Evolutionary conservation across 2,888 invertebrate genomes (phyloP), one percentile per base, ranked within the genome.

Genomic region (Drosophila kokeensis): DNA sequence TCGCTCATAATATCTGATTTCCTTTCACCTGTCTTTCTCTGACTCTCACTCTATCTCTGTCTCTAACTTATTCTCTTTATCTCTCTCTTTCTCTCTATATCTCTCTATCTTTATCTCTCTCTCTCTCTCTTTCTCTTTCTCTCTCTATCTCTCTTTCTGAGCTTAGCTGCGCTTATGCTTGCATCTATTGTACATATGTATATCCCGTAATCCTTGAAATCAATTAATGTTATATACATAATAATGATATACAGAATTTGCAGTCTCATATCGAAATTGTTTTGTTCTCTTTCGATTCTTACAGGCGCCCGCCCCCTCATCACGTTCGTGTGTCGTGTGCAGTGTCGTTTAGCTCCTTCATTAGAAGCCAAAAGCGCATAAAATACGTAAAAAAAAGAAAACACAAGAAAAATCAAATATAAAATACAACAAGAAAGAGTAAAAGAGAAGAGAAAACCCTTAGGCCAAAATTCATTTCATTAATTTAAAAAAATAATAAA

Each of bases 271-370:
- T 87, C 85, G 90, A 79, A 90, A 90, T 79, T 90, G 79, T 83
- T 90, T 87, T 88, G 80, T 88, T 89, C 86, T 90, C 82, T 90
- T 90, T 91, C 90, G 91, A 90, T 89, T 88, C 65, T 90, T 90
- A 77, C 90, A 90, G 90, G 89, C 89, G 71, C 71, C 82, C 73
- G 72, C 73, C 65, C 57, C 55, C 72, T 55, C 69, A 73, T 49
- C 82, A 62, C 52, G 82, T 62, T 68, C 75, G 71, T 78, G 81
- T 78, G 78, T 78, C 82, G 83, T 82, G 82, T 77, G 77, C 80
- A 76, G 79, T 82, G 75, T 72, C 68, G 49, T 64, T 79, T 79
- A 75, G 71, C 57, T 64, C 48, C 63, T 64, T 54, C 29, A 72
- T 21, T 63, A 73, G 64, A 67, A 82, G 74, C 57, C 71, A 70